A percentile compares a stretch with the other conserved stretches of the same genome.
phyloP scores from a whole-genome alignment of 92 coral and sea anemone species.

The Actinernus sp. region DNA sequence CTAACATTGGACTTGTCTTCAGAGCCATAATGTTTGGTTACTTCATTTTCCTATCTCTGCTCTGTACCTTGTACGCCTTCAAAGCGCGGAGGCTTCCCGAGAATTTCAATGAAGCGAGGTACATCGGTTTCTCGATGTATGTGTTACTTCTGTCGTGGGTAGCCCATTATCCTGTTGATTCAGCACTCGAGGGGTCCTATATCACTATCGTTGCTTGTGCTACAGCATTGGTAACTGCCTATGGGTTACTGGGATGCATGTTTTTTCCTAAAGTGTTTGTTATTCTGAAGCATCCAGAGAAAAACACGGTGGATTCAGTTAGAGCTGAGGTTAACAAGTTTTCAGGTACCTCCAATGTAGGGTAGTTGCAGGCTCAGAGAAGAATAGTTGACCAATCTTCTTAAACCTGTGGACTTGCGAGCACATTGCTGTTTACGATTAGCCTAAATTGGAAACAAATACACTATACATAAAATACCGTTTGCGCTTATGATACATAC shows the following conservation, averaged over 20 bases:
- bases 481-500: too few relatives aligned
- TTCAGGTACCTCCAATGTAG: too few relatives aligned
- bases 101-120: conserved; percentile 51
- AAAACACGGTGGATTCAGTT: conserved; percentile 28
- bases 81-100: conserved; percentile 54
- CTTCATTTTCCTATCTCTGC: conserved; percentile 27
- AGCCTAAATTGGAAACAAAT: too few relatives aligned
- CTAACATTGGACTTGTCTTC: conserved; percentile 18
- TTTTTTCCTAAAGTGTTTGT: conserved; percentile 46
- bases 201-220: conserved; percentile 48
- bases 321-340: conserved; percentile 27
- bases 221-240: conserved; percentile 35
- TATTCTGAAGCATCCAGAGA: conserved; percentile 42
- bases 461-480: too few relatives aligned
- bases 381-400: too few relatives aligned
- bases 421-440: too few relatives aligned
- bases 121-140: conserved; percentile 65
- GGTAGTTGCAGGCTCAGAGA: too few relatives aligned
- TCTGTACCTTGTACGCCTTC: conserved; percentile 58
- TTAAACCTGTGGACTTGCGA: too few relatives aligned
- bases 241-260: conserved; percentile 54
- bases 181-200: conserved; percentile 45
- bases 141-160: conserved; percentile 44
- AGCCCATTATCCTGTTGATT: conserved; percentile 56
- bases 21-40: conserved; percentile 24